These are phyloP conservation scores for Nannospalax galili DNA, from an alignment of 2,113 vertebrate species.

Conservation along the genomic window DNA sequence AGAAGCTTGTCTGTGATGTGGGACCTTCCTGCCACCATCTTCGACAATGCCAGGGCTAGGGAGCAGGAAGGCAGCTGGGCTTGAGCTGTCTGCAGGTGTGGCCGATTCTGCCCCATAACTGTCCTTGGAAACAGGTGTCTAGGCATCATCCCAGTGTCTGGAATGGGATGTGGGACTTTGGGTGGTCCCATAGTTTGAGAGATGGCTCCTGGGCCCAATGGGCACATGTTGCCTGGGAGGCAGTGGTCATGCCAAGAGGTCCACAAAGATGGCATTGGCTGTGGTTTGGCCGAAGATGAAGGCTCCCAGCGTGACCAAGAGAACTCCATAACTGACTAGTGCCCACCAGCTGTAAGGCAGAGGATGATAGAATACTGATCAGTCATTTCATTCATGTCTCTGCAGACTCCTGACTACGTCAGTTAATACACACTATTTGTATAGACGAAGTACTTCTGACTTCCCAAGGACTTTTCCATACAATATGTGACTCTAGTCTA, in stretches of 20 bases:
- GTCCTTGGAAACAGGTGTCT: neutral
- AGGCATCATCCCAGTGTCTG: neutral
- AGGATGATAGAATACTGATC: conserved; percentile 47
- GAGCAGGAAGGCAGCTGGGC: neutral
- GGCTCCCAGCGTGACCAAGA: conserved; percentile 91
- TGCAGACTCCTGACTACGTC: neutral
- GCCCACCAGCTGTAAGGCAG: conserved; percentile 91
- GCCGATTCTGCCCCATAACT: neutral
- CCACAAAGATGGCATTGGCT: conserved; percentile 89
- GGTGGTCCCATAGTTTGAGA: neutral
- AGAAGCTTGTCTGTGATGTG: neutral
- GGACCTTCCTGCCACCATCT: neutral
- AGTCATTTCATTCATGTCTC: neutral
- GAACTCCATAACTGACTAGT: conserved; percentile 88
- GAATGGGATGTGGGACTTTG: neutral
- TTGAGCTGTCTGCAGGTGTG: neutral
- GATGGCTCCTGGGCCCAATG: conserved; percentile 20
- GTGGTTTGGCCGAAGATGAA: conserved; percentile 95
- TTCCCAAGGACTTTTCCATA: conserved; percentile 1
- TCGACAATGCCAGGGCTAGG: neutral
- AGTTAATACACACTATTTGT: neutral
- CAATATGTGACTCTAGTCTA: neutral
- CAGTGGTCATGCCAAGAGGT: conserved; percentile 83
- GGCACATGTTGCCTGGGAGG: conserved; percentile 44
- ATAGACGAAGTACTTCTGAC: neutral